Conservation (phyloP, 2,113 vertebrate species). For the Phoxinus phoxinus region DNA sequence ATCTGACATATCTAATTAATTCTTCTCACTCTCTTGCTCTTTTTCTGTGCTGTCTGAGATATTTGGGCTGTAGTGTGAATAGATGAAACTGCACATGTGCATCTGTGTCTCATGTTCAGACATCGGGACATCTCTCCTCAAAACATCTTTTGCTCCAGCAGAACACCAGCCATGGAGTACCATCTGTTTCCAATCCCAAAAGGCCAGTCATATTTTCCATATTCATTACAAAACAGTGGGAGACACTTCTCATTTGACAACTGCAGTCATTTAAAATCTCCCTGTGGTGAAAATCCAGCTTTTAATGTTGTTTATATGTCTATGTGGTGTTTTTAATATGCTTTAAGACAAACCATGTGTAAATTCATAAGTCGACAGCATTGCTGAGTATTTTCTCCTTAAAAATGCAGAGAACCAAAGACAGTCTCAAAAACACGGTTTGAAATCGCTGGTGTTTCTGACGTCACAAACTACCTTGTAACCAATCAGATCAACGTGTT, state of each 20-base stretch:
- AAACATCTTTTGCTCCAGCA: slow-evolving; percentile 34
- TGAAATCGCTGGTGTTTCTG: too few species aligned
- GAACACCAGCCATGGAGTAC: slow-evolving; percentile 44
- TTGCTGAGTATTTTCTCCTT: too few species aligned
- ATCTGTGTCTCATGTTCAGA: not conserved
- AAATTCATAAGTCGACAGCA: too few species aligned
- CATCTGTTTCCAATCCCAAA: slow-evolving; percentile 28
- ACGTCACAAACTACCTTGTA: too few species aligned
- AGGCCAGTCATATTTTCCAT: slow-evolving; percentile 49
- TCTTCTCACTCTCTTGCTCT: not conserved
- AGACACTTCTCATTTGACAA: not conserved
- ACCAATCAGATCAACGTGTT: too few species aligned
- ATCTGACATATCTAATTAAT: not conserved
- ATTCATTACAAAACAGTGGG: slow-evolving; percentile 17
- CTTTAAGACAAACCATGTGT: too few species aligned
- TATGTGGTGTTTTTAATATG: too few species aligned
- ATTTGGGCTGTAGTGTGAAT: not conserved
- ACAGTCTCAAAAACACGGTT: too few species aligned
- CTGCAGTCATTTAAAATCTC: not conserved
- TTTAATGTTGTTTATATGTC: too few species aligned
- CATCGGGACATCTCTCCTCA: slow-evolving; percentile 19
- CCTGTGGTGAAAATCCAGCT: too few species aligned
- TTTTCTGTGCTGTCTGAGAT: not conserved
- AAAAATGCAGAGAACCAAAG: too few species aligned
- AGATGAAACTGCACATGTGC: not conserved